Evolutionary conservation across 2,113 vertebrate genomes (phyloP), one percentile per base, ranked within the genome.

Genomic region (Tachycineta bicolor): DNA sequence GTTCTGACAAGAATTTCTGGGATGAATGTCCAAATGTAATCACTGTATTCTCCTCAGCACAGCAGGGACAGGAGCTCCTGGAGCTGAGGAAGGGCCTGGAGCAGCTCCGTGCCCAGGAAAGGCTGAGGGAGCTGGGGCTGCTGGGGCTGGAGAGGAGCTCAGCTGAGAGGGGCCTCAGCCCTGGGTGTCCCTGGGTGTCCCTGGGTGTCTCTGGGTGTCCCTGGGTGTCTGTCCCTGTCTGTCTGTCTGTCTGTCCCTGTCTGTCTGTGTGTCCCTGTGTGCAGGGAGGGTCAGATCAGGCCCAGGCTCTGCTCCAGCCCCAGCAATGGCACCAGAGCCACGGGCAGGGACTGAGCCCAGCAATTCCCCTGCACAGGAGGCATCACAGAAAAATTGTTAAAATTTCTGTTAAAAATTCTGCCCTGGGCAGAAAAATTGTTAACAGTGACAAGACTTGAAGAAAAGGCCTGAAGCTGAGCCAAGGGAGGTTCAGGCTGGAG

Each of bases 371-470:
- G 56, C 12, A 8, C 70, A 58, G 14, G 70, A 47, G 70, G 28
- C 28, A 74, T 5, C 75, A 16, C 59, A 39, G 33, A n/a, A 49
- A 5, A 62, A 21, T 7, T 44, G 37, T 12, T 29, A 49, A 5
- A 37, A 37, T 37, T 37, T 37, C 37, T 37, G 37, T 37, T 37
- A 37, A 37, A 37, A 37, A 37, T 9, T 37, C 37, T 87, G 47
- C 23, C 39, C 55, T 53, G 47, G 19, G 23, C 47, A 39, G 33
- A 39, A 49, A 5, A 62, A 21, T 7, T 44, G 37, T 12, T 29
- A 49, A 5, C 28, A 47, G 65, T 4, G 44, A 41, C 23, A 28
- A 7, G 19, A 24, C 8, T 20, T 0, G 0, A 49, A 12, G 43
- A 58, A 41, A 65, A 29, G 8, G 19, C 50, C 43, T 58, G 34